These are phyloP conservation scores for Vulpes lagopus DNA, from an alignment of 2,113 vertebrate species.

Conservation along the genomic window DNA sequence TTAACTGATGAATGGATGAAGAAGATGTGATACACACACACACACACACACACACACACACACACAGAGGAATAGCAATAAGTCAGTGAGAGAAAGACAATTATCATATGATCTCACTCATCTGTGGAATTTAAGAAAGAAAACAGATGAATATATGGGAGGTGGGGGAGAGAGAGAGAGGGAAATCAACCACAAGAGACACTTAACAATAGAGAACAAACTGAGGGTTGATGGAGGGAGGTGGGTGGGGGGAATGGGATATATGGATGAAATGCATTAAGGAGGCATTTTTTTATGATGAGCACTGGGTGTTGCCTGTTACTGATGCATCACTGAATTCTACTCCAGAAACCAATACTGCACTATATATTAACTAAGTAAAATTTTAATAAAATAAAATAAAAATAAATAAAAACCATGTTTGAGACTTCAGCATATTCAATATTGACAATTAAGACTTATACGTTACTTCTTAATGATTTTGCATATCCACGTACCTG, in stretches of 20 bases:
- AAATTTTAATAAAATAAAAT: background rate
- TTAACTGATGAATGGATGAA: background rate
- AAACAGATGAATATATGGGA: no score
- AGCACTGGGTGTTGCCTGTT: background rate
- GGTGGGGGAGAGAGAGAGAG: no score
- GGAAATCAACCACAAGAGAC: no score
- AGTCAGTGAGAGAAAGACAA: no score
- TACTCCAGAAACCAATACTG: background rate
- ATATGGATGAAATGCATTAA: background rate
- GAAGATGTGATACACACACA: background rate
- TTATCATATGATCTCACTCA: no score
- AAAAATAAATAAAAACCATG: conserved; percentile 2
- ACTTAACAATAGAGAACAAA: no score
- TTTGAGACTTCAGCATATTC: conserved; percentile 50
- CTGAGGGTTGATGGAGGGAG: background rate
- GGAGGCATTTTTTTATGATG: background rate
- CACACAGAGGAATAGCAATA: no score
- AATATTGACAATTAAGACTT: conserved; percentile 53
- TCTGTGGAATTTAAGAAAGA: no score
- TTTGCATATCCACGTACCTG: conserved; percentile 42
- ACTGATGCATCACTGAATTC: background rate
- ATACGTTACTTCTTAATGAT: conserved; percentile 52
- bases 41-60: no score
- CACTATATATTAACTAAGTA: background rate
- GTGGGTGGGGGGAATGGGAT: background rate